Conservation (phyloP, 2,797 vertebrate genomes). For the Pogoniulus pusillus region DNA sequence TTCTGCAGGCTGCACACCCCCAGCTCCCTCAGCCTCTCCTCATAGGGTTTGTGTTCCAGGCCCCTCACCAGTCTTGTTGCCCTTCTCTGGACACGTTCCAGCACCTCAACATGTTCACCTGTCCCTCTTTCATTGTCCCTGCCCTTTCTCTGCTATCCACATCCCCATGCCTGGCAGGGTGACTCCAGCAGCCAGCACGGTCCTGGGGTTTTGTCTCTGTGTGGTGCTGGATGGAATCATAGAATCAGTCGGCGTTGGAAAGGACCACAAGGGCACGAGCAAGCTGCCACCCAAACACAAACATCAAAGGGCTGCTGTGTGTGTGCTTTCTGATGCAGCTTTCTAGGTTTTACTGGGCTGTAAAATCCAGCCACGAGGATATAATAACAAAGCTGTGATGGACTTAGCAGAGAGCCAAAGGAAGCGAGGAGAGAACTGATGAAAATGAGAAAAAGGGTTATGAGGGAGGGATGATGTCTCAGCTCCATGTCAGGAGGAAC, state of each 20-base stretch:
- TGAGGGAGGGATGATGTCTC: constrained; percentile 37
- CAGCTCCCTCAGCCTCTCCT: too few relatives aligned
- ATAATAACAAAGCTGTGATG: constrained; percentile 72
- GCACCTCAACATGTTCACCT: neutral
- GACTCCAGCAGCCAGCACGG: neutral
- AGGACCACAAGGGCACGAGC: neutral
- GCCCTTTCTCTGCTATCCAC: neutral
- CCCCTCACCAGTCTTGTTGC: too few relatives aligned
- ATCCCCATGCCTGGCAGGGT: neutral
- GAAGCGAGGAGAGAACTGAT: constrained; percentile 31
- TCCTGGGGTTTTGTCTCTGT: neutral
- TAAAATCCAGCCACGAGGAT: constrained; percentile 41
- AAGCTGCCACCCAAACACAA: constrained; percentile 33
- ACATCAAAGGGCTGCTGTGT: constrained; percentile 47
- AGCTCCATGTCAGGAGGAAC: constrained; percentile 35
- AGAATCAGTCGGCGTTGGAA: too few relatives aligned
- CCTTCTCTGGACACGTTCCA: too few relatives aligned
- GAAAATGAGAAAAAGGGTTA: constrained; percentile 30
- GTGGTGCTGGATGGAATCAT: too few relatives aligned
- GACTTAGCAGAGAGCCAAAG: constrained; percentile 71
- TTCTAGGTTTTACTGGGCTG: constrained; percentile 61
- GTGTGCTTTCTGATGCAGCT: constrained; percentile 46
- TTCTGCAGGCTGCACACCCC: too few relatives aligned
- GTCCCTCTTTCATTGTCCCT: neutral
- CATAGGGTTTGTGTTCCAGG: too few relatives aligned